Evolutionary conservation across 2,797 vertebrate species (phyloP), one percentile per base, ranked within the genome.

Genomic region (Centroberyx gerrardi): DNA sequence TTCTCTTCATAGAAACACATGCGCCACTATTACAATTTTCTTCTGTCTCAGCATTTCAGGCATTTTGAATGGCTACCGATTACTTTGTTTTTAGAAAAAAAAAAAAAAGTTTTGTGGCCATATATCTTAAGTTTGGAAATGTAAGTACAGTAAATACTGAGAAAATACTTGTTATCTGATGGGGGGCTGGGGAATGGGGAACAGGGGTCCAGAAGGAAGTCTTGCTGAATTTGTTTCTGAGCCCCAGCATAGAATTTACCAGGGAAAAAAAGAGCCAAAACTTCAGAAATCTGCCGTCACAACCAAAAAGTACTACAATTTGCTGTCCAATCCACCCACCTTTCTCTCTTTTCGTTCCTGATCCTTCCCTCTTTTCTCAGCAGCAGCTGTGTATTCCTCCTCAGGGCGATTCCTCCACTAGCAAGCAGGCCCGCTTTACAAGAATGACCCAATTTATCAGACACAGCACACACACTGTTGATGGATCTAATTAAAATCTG

Each of bases 361-460:
- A 75, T 84, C 83, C 78, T 77, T 74, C 72, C 65, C 76, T 83
- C 81, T 75, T 18, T 29, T 84, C 80, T 87, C 68, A 74, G 74
- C 69, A 81, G 90, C 91, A 90, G 88, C 90, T 91, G 90, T 86
- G 86, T 58, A 70, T 78, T 86, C 69, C 70, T 91, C 90, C 92
- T 92, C 82, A 15, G 91, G 91, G 85, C 88, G 88, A 93, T 91
- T 93, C 87, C 65, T 81, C 78, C 77, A 76, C 85, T 2, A 90
- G 86, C 78, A 88, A 89, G 88, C 88, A 92, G 89, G 82, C 85
- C 86, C 74, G 80, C 76, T 92, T 91, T 81, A 89, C 82, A 76
- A 89, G 88, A 90, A 90, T 87, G 93, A 93, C 94, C 89, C 88
- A 91, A 82, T 93, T 92, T 90, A 91, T 87, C 78, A 85, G 77